phyloP scores from a whole-genome alignment of 2,113 vertebrate genomes.

The Clarias magur region DNA sequence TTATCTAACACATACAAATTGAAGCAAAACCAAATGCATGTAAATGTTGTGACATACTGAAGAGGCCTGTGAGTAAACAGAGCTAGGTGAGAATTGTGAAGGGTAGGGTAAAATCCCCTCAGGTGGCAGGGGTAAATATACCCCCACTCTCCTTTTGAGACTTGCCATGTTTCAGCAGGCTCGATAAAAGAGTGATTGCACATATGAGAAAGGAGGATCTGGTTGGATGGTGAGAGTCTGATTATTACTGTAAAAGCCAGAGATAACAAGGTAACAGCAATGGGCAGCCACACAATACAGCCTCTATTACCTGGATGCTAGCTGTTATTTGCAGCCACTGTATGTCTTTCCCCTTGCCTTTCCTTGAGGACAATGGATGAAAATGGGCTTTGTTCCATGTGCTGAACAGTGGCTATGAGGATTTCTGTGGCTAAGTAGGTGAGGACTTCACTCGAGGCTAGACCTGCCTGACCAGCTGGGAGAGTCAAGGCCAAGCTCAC shows the following conservation, averaged over 20 bases:
- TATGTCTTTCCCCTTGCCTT: conserved; percentile 36
- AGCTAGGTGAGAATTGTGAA: conserved; percentile 76
- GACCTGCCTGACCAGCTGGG: conserved; percentile 6
- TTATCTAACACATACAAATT: conserved; percentile 78
- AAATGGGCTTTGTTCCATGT: conserved; percentile 51
- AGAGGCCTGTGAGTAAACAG: conserved; percentile 66
- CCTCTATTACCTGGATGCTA: conserved; percentile 52
- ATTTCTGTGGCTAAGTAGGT: conserved; percentile 39
- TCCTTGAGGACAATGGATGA: conserved; percentile 45
- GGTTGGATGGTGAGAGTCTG: conserved; percentile 41
- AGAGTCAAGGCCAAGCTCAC: conserved; percentile 38
- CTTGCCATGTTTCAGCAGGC: conserved; percentile 34
- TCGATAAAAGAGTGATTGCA: conserved; percentile 39
- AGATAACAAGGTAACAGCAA: conserved; percentile 56
- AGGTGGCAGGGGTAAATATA: conserved; percentile 60
- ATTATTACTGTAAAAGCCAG: conserved; percentile 53
- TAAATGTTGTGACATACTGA: conserved; percentile 75
- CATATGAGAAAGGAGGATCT: conserved; percentile 34
- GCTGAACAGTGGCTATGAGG: conserved; percentile 38
- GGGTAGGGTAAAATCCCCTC: conserved; percentile 63
- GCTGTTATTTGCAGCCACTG: conserved; percentile 46
- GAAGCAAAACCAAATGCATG: conserved; percentile 73
- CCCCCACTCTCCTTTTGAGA: conserved; percentile 31
- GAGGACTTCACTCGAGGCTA: conserved; percentile 27
- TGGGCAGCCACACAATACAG: conserved; percentile 47